A percentile compares a stretch with the other conserved stretches of the same genome.
phyloP scores from a whole-genome alignment of 2,888 invertebrate species.

The Synergus gifuensis region DNA sequence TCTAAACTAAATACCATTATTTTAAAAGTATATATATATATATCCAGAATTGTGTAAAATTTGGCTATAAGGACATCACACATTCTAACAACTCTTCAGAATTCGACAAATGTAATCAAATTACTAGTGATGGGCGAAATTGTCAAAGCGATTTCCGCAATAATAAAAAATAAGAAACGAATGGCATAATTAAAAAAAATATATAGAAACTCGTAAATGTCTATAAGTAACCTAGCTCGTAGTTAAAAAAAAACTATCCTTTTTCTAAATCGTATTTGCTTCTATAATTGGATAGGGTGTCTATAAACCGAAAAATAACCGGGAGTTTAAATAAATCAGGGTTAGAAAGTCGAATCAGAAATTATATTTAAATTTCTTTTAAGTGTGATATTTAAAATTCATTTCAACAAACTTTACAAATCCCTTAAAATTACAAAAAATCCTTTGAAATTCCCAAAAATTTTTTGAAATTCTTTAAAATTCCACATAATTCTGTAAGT shows the following conservation, averaged over 20 bases:
- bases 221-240: not conserved
- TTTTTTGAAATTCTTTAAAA: no score
- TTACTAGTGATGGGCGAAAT: no score
- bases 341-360: no score
- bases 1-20: not conserved
- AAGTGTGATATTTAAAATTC: no score
- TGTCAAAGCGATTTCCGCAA: no score
- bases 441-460: no score
- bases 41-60: not conserved
- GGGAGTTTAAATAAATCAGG: no score
- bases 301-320: no score
- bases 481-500: no score
- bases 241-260: not conserved
- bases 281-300: not conserved
- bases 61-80: not conserved
- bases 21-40: not conserved
- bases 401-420: no score
- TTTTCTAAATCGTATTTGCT: not conserved
- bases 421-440: no score
- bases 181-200: not conserved
- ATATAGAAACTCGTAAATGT: constrained; percentile 3
- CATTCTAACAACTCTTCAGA: not conserved
- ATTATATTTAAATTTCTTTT: no score
- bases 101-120: not conserved
- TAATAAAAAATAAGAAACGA: not conserved